A percentile compares a stretch with the other conserved stretches of the same genome.
Evolutionary conservation across 2,113 vertebrate genomes (phyloP).

Genomic region (Anthoscopus minutus): DNA sequence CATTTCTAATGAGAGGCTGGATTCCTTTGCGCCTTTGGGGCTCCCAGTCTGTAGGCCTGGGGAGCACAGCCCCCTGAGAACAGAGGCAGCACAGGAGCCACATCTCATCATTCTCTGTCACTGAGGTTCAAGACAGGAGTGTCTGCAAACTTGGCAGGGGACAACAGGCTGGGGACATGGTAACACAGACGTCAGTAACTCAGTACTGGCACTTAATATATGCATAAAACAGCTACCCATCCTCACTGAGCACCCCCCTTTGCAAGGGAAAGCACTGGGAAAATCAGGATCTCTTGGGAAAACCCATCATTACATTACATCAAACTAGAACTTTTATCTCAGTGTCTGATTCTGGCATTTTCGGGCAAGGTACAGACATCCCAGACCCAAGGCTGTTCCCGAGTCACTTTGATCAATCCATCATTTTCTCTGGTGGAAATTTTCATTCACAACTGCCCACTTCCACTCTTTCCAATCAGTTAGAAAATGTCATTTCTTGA

Average conservation of each 20-base stretch:
- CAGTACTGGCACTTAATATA: accelerated
- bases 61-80: neutral
- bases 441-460: neutral
- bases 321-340: neutral
- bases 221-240: neutral
- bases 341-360: neutral
- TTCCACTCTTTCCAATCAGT: neutral
- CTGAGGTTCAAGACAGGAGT: accelerated
- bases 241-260: neutral
- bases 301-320: accelerated
- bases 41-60: neutral
- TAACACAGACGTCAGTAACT: neutral
- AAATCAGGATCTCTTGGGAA: neutral
- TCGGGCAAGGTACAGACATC: neutral
- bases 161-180: neutral
- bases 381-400: neutral
- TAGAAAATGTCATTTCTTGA: neutral
- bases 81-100: neutral
- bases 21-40: neutral
- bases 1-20: neutral
- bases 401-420: neutral
- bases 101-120: neutral
- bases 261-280: accelerated
- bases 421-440: neutral
- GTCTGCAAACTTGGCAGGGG: neutral